phyloP scores from a whole-genome alignment of 2,113 vertebrate species.

The Melanotaenia duboulayi region DNA sequence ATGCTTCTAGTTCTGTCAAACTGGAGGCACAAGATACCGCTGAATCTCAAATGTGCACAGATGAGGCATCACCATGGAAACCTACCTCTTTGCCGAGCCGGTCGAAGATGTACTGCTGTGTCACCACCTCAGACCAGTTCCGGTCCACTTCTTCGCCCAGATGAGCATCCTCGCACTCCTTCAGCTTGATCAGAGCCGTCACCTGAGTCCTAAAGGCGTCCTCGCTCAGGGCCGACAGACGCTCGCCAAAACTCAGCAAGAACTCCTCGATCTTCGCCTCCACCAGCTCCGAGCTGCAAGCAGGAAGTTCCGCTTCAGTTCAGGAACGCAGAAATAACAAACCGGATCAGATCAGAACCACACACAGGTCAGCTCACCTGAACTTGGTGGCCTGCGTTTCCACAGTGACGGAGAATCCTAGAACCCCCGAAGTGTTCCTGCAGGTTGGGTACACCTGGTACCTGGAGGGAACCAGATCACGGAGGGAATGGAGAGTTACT shows the following conservation, averaged over 20 bases:
- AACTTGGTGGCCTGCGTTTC: slow-evolving; percentile 96
- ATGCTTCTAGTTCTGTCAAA: no score
- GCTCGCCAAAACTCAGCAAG: slow-evolving; percentile 89
- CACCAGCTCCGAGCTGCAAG: slow-evolving; percentile 90
- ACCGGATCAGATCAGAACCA: no score
- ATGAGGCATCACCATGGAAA: no score
- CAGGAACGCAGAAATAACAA: no score
- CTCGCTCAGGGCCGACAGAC: slow-evolving; percentile 86
- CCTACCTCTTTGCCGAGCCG: slow-evolving; percentile 90
- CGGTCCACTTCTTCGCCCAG: slow-evolving; percentile 97
- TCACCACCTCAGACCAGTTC: slow-evolving; percentile 96
- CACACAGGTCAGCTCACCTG: slow-evolving; percentile 80
- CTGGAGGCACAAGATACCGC: no score
- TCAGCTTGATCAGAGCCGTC: slow-evolving; percentile 93
- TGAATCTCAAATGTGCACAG: no score
- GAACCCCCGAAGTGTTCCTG: slow-evolving; percentile 95
- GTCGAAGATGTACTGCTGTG: slow-evolving; percentile 94
- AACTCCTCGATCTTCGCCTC: slow-evolving; percentile 96
- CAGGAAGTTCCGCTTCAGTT: not conserved
- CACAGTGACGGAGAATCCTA: slow-evolving; percentile 96
- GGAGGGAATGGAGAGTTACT: not conserved
- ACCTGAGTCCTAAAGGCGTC: slow-evolving; percentile 93
- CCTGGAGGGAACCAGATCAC: slow-evolving; percentile 73
- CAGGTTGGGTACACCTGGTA: slow-evolving; percentile 96
- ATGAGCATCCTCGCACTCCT: slow-evolving; percentile 95